A percentile compares a stretch with the other conserved stretches of the same genome.
Evolutionary conservation across 2,797 vertebrate genomes (phyloP).

Genomic region (Xiphophorus birchmanni): DNA sequence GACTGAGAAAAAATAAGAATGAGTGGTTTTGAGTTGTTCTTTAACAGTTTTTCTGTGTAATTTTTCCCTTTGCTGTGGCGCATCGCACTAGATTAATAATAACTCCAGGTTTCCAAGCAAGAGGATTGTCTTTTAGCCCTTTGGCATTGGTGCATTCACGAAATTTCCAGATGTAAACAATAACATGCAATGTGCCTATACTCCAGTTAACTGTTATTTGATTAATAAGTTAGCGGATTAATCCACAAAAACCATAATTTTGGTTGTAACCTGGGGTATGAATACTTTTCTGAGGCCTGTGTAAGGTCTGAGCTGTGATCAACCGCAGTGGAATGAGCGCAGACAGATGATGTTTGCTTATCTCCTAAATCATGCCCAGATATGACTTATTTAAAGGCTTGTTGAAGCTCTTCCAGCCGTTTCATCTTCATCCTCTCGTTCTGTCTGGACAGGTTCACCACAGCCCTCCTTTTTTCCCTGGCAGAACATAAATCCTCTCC

Average conservation of each 20-base stretch:
- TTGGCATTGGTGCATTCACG: accelerated
- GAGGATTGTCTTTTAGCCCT: no score
- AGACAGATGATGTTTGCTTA: conserved; percentile 43
- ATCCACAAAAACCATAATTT: background rate
- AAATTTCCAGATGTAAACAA: no score
- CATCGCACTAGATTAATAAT: no score
- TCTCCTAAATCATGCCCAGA: conserved; percentile 59
- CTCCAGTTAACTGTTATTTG: background rate
- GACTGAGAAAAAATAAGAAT: no score
- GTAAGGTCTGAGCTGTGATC: conserved; percentile 24
- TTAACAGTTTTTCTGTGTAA: no score
- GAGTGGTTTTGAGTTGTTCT: no score
- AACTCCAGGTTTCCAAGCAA: no score
- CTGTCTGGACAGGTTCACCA: conserved; percentile 66
- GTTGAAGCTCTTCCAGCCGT: conserved; percentile 52
- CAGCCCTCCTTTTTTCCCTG: conserved; percentile 57
- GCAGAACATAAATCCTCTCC: conserved; percentile 68
- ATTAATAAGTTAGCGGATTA: no score
- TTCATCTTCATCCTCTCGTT: conserved; percentile 61
- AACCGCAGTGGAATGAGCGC: conserved; percentile 30
- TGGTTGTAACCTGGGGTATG: background rate
- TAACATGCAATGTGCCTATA: no score
- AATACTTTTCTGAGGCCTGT: background rate
- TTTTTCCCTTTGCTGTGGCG: no score
- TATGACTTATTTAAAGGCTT: conserved; percentile 71